Evolutionary conservation across 1,140 invertebrate species (phyloP).

Genomic region (Gonioctena quinquepunctata): DNA sequence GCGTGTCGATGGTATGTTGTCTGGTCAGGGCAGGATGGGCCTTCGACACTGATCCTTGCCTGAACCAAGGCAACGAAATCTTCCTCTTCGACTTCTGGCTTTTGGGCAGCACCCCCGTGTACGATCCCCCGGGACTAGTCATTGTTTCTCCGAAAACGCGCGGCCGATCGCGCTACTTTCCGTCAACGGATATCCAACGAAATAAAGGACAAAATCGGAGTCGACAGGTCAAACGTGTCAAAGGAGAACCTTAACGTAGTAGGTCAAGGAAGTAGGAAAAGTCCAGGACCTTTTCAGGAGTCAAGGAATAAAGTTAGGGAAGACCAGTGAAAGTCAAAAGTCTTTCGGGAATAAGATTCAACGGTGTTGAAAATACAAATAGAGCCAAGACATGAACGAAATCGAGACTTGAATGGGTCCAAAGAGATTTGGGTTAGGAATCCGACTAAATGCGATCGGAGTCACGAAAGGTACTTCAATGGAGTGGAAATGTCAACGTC

Average conservation of each 20-base stretch:
- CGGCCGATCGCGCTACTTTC: neutral
- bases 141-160: conserved; percentile 1
- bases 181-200: neutral
- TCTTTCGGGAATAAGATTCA: too few relatives aligned
- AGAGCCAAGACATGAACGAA: neutral
- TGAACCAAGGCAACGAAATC: conserved; percentile 87
- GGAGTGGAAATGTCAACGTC: neutral
- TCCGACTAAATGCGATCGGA: neutral
- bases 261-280: too few relatives aligned
- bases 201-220: neutral
- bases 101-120: conserved; percentile 56
- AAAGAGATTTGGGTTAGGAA: too few relatives aligned
- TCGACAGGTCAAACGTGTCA: too few relatives aligned
- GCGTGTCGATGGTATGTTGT: conserved; percentile 88
- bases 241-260: too few relatives aligned
- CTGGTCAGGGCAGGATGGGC: conserved; percentile 73
- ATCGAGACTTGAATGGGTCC: neutral
- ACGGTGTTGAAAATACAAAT: neutral
- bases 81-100: conserved; percentile 75
- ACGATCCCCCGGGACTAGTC: conserved; percentile 36
- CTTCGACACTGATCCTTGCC: conserved; percentile 73
- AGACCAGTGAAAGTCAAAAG: too few relatives aligned
- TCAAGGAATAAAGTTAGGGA: too few relatives aligned
- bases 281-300: too few relatives aligned
- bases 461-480: neutral